Conservation (phyloP, 2,113 vertebrate genomes). For the Collichthys lucidus region DNA sequence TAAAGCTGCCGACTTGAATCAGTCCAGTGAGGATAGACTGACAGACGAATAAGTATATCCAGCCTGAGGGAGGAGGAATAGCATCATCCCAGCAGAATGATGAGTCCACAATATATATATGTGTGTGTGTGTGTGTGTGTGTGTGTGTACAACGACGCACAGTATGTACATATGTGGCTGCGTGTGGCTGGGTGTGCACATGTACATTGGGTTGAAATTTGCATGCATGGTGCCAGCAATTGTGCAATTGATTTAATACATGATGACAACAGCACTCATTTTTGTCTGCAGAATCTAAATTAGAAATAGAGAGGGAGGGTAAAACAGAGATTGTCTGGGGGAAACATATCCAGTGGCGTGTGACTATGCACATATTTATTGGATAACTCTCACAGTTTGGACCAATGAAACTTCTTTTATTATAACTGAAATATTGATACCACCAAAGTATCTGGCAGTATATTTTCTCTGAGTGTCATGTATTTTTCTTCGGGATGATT, state of each 20-base stretch:
- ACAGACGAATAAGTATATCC: conserved; percentile 73
- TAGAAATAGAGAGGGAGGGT: conserved; percentile 22
- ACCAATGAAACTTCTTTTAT: conserved; percentile 78
- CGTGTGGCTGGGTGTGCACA: background rate
- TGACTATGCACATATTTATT: conserved; percentile 69
- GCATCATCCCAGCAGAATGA: conserved; percentile 67
- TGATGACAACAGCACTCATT: conserved; percentile 43
- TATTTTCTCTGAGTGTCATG: conserved; percentile 73
- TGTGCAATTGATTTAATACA: conserved; percentile 54
- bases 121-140: conserved; percentile 20
- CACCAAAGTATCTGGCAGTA: conserved; percentile 65
- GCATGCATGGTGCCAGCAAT: conserved; percentile 29
- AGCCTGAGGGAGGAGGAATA: conserved; percentile 67
- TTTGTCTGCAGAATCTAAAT: conserved; percentile 53
- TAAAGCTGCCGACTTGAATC: conserved; percentile 70
- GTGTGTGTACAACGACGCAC: background rate
- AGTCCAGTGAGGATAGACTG: conserved; percentile 67
- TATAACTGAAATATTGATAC: conserved; percentile 86
- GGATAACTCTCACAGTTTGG: conserved; percentile 59
- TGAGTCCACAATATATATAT: conserved; percentile 38
- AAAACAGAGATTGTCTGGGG: background rate
- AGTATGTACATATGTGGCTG: background rate
- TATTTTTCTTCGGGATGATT: conserved; percentile 82
- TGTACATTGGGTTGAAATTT: conserved; percentile 23
- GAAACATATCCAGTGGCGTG: conserved; percentile 36